Conservation (phyloP, 1,140 invertebrate species). For the Asobara japonica region DNA sequence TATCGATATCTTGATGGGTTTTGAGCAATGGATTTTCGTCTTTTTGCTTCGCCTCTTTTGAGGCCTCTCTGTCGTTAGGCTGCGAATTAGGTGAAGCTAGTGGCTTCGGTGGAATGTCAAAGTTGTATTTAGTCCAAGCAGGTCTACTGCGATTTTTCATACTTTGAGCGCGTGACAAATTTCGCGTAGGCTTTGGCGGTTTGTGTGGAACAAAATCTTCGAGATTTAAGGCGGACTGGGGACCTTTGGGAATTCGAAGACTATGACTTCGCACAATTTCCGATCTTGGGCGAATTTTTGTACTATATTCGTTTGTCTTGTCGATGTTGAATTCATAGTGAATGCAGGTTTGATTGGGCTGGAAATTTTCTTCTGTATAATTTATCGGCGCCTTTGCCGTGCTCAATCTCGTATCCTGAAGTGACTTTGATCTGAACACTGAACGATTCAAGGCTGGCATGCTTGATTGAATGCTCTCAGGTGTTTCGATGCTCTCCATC, state of each 20-base stretch:
- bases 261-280: slow-evolving; percentile 43
- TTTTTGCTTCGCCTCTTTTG: neutral
- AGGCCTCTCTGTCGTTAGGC: neutral
- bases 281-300: slow-evolving; percentile 37
- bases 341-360: slow-evolving; percentile 43
- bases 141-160: slow-evolving; percentile 56
- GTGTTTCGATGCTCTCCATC: slow-evolving; percentile 25
- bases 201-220: slow-evolving; percentile 65
- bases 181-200: slow-evolving; percentile 64
- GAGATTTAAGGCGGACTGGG: slow-evolving; percentile 56
- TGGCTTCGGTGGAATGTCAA: slow-evolving; percentile 37
- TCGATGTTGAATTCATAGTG: slow-evolving; percentile 56
- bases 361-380: slow-evolving; percentile 43
- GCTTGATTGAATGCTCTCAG: neutral
- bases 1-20: neutral
- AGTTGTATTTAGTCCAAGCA: slow-evolving; percentile 55
- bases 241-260: slow-evolving; percentile 44
- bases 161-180: slow-evolving; percentile 55
- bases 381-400: slow-evolving; percentile 40
- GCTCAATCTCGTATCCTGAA: slow-evolving; percentile 63
- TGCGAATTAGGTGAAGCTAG: slow-evolving; percentile 30
- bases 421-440: slow-evolving; percentile 64
- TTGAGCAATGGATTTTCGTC: neutral
- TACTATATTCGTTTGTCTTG: slow-evolving; percentile 34
- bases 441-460: slow-evolving; percentile 33